Conservation (phyloP, 2,888 invertebrate species). For the Pandemis heparana region DNA sequence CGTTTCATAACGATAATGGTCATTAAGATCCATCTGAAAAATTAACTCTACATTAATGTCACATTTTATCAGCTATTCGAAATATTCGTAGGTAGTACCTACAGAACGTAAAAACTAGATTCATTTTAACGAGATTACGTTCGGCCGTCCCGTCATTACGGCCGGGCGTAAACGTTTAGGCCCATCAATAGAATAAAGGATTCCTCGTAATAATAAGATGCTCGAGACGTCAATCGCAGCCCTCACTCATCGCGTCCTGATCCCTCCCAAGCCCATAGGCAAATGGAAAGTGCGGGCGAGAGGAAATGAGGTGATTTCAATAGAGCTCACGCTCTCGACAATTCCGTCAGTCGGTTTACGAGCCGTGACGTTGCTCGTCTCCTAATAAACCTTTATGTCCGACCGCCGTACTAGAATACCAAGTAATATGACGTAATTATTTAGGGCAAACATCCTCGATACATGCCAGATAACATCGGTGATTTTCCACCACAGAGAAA, state of each 20-base stretch:
- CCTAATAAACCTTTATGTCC: constrained; percentile 43
- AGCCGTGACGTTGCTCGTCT: constrained; percentile 38
- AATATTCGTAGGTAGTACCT: background rate
- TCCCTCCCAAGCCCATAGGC: constrained; percentile 32
- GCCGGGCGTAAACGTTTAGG: constrained; percentile 12
- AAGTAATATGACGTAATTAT: constrained; percentile 38
- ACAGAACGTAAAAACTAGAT: constrained; percentile 10
- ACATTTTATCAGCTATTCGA: constrained; percentile 24
- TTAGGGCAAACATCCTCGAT: constrained; percentile 40
- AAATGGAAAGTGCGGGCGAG: constrained; percentile 38
- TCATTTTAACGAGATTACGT: constrained; percentile 14
- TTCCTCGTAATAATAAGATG: constrained; percentile 20
- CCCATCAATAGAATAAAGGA: constrained; percentile 23
- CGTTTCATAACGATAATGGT: constrained; percentile 18
- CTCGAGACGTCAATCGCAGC: constrained; percentile 33
- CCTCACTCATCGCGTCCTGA: constrained; percentile 26
- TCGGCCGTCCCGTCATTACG: constrained; percentile 1
- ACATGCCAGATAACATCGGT: constrained; percentile 26
- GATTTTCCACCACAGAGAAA: constrained; percentile 21
- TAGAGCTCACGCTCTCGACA: constrained; percentile 40
- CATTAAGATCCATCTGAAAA: constrained; percentile 35
- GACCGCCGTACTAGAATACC: constrained; percentile 35
- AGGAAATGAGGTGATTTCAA: constrained; percentile 44
- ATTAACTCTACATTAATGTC: constrained; percentile 24
- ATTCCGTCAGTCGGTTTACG: constrained; percentile 41